Evolutionary conservation across 2,888 invertebrate genomes (phyloP).

Genomic region (Liodrosophila aerea): DNA sequence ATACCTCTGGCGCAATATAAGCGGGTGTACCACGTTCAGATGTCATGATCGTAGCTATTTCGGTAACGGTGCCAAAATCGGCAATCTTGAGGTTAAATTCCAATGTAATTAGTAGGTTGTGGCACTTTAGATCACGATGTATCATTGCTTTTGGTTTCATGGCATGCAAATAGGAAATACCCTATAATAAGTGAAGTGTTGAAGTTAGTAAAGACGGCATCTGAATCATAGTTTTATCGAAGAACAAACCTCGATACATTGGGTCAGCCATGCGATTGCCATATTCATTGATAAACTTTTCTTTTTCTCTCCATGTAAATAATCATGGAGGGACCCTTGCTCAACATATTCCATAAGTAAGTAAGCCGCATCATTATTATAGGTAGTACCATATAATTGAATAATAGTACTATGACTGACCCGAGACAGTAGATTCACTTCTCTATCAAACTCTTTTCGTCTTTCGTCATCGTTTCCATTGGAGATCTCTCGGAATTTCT

Average conservation of each 20-base stretch:
- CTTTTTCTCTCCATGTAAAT: neutral
- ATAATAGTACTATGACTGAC: constrained; percentile 6
- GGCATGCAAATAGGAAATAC: constrained; percentile 1
- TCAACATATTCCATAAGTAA: constrained; percentile 13
- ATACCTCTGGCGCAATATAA: constrained; percentile 12
- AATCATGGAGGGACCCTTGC: constrained; percentile 2
- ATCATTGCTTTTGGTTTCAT: neutral
- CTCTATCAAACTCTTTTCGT: neutral
- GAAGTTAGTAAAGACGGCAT: neutral
- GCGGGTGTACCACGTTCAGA: neutral
- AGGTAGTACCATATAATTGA: constrained; percentile 1
- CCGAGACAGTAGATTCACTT: neutral
- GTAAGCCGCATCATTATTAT: no score
- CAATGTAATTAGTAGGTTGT: neutral
- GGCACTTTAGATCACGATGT: constrained; percentile 10
- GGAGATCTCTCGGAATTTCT: neutral
- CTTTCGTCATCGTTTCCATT: neutral
- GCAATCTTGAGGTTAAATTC: constrained; percentile 1
- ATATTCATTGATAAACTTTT: neutral
- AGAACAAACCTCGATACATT: neutral
- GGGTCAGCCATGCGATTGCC: constrained; percentile 2
- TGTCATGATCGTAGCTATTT: neutral
- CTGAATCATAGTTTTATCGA: no score
- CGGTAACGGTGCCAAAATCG: constrained; percentile 6
- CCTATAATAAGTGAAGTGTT: neutral